Evolutionary conservation across 1,140 invertebrate genomes (phyloP).

Genomic region (Penaeus japonicus): DNA sequence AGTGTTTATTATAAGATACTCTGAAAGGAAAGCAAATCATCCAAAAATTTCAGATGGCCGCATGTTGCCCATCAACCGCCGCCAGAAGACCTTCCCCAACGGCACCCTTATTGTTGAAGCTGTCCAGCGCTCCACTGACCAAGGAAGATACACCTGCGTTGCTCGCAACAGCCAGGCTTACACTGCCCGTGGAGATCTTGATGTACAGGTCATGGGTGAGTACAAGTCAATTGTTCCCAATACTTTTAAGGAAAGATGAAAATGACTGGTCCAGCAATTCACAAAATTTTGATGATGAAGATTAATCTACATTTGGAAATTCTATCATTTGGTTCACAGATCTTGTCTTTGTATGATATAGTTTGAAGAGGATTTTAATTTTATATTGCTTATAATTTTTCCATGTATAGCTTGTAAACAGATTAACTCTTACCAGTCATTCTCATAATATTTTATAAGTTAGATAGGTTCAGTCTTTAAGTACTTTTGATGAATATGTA

Average conservation of each 20-base stretch:
- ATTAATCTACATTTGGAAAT: neutral
- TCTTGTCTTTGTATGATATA: too few relatives aligned
- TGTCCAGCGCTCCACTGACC: slow-evolving; percentile 89
- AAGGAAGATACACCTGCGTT: slow-evolving; percentile 93
- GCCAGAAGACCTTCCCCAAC: slow-evolving; percentile 93
- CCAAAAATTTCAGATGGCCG: slow-evolving; percentile 68
- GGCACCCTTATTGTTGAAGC: slow-evolving; percentile 93
- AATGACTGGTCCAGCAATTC: neutral
- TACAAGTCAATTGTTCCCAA: slow-evolving; percentile 9
- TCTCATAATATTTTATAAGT: too few relatives aligned
- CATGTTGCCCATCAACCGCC: slow-evolving; percentile 89
- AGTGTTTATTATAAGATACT: slow-evolving; percentile 1
- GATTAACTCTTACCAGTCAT: too few relatives aligned
- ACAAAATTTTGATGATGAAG: neutral
- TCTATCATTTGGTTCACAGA: neutral
- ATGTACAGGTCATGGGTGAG: slow-evolving; percentile 96
- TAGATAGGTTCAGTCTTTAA: too few relatives aligned
- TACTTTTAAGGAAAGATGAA: neutral
- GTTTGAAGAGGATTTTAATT: too few relatives aligned
- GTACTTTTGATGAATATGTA: too few relatives aligned
- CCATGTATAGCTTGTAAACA: too few relatives aligned
- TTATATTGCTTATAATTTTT: too few relatives aligned
- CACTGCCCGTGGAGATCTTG: slow-evolving; percentile 82
- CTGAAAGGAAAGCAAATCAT: neutral
- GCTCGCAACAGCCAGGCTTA: slow-evolving; percentile 90